Base-by-base conservation (phyloP, 2,888 invertebrate genomes). In the Orthosia cruda region DNA sequence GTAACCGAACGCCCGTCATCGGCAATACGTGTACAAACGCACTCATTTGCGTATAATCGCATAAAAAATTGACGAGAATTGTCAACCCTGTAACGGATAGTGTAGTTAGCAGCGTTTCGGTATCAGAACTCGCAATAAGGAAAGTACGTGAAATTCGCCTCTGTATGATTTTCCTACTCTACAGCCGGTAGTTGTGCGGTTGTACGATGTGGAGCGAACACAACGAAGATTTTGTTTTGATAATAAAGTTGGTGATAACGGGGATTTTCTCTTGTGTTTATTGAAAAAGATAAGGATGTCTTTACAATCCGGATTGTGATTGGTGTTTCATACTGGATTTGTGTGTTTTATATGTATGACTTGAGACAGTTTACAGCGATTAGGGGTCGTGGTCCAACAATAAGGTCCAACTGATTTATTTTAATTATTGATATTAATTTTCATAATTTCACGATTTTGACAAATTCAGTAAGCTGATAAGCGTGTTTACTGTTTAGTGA, bases 161-260 rank as follows among this genome's bases (percentile, higher is more conserved):
- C 61, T 70, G 15, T 54, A 13, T 11, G 12, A 9, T 45, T 40
- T 20, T 16, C 9, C 4, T 76, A 70, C 20, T 77, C 75, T 76
- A 12, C 62, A 71, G 16, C n/a, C 77, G 55, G 78, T 77, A 74
- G 69, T 45, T 64, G 69, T 67, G 59, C 20, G 58, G 58, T 64
- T 66, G 71, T 74, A 55, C 59, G 55, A 74, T 68, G 65, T 80
- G 65, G 71, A 68, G 61, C 18, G 52, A 72, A 74, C 70, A 72
- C 58, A 64, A 52, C 4, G 26, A 70, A 79, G 80, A 77, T 70
- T 85, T 77, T 77, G 59, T 74, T 81, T 84, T 75, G 69, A 82
- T 81, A 73, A 69, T 75, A 80, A 73, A 77, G 61, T 59, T 26
- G 13, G 32, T 40, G 57, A 63, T 63, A 58, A 45, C 49, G 1